A percentile compares a stretch with the other conserved stretches of the same genome.
Evolutionary conservation across 2,888 invertebrate genomes (phyloP).

Genomic region (Callosobruchus maculatus): DNA sequence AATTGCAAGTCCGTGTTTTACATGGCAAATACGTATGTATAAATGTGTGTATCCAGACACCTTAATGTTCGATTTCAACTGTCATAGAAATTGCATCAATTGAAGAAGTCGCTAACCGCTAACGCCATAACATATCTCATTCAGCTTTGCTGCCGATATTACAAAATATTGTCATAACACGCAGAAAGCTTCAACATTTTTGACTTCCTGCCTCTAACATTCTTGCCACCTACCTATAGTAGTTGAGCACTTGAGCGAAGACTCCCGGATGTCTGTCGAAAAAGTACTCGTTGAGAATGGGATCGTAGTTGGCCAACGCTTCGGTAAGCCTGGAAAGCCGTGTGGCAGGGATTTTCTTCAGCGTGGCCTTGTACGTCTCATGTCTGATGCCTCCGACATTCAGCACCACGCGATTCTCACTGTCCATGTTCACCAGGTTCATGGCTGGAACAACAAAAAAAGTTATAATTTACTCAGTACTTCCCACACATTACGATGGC

Average conservation of each 20-base stretch:
- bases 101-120: too few species aligned
- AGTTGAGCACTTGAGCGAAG: slow-evolving; percentile 95
- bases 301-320: slow-evolving; percentile 98
- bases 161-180: too few species aligned
- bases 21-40: too few species aligned
- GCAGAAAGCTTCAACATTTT: neutral
- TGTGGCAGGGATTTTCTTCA: slow-evolving; percentile 97
- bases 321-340: slow-evolving; percentile 91
- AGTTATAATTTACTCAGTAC: too few species aligned
- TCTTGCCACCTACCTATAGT: slow-evolving; percentile 72
- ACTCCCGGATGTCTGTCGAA: slow-evolving; percentile 97
- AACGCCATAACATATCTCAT: too few species aligned
- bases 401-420: slow-evolving; percentile 97
- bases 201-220: neutral
- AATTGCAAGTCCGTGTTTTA: too few species aligned
- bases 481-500: too few species aligned
- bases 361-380: slow-evolving; percentile 92
- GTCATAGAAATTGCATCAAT: too few species aligned
- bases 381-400: slow-evolving; percentile 98
- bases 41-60: too few species aligned
- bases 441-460: slow-evolving; percentile 49
- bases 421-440: slow-evolving; percentile 93
- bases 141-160: too few species aligned
- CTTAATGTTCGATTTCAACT: too few species aligned
- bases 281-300: slow-evolving; percentile 98